Base-by-base conservation (phyloP, 1,140 invertebrate species). In the Araneus ventricosus region DNA sequence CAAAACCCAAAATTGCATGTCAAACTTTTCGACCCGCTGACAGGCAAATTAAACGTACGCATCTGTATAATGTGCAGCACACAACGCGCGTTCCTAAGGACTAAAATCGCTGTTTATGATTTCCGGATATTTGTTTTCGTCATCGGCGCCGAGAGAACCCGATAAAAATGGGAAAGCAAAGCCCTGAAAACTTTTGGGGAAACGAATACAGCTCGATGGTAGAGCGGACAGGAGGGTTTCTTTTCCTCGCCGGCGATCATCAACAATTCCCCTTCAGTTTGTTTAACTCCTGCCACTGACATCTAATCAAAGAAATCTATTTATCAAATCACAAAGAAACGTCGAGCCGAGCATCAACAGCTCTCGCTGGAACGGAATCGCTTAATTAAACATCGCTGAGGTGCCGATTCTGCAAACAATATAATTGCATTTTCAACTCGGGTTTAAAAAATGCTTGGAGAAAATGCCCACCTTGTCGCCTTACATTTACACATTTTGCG, bases 1-100 rank as follows among this genome's bases (percentile, higher is more conserved):
- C 91, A 93, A 93, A 93, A 87, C 85, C 84, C 84, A 63, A 88
- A 93, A 93, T 93, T 93, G 91, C 84, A 61, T 93, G 91, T 93
- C 91, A 93, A 93, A 93, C 91, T 93, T 93, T 93, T 93, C 84
- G 91, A 86, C 90, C 82, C 82, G 37, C 37, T 92, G 90, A 93
- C 91, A 93, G 91, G 41, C 91, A 93, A 93, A 93, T 93, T 93
- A 93, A 93, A 93, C 39, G 85, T 45, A 86, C 89, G 57, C 80
- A 84, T 75, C 70, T 75, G 70, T 75, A 75, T 79, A 75, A 75
- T 75, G 70, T 61, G 61, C 37, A 45, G 45, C 86, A 41, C 20
- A 63, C 24, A 61, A 34, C 34, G 27, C 37, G 37, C 59, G 59
- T 75, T 75, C 70, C 24, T 80, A n/a, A 59, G 67, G 67, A 27